phyloP scores from a whole-genome alignment of 2,888 invertebrate genomes.

The Drosophila pegasa region DNA sequence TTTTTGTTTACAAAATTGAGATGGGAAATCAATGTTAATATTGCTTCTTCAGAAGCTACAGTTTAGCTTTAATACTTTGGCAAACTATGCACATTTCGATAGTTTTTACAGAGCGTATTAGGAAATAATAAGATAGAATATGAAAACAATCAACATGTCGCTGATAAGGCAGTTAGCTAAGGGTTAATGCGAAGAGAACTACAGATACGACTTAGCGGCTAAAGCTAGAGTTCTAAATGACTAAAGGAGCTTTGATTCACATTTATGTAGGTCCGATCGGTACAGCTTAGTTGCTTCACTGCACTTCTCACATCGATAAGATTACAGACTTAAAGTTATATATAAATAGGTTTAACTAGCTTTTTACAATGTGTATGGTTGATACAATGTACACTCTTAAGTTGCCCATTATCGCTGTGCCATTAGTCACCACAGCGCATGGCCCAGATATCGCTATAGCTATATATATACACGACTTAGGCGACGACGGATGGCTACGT shows the following conservation, averaged over 20 bases:
- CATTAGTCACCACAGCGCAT: conserved; percentile 8
- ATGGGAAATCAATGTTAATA: conserved; percentile 35
- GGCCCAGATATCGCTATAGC: conserved; percentile 38
- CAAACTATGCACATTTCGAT: conserved; percentile 46
- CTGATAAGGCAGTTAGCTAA: conserved; percentile 71
- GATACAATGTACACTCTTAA: conserved; percentile 58
- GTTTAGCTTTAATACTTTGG: conserved; percentile 66
- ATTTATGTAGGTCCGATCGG: conserved; percentile 46
- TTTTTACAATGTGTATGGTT: conserved; percentile 59
- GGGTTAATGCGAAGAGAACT: conserved; percentile 51
- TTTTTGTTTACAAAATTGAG: conserved; percentile 37
- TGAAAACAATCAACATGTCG: conserved; percentile 46
- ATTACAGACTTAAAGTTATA: conserved; percentile 38
- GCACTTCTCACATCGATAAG: conserved; percentile 26
- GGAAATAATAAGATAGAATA: conserved; percentile 34
- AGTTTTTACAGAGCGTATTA: conserved; percentile 38
- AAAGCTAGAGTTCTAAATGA: conserved; percentile 60
- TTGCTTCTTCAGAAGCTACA: conserved; percentile 29
- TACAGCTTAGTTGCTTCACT: conserved; percentile 20
- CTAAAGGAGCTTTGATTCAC: conserved; percentile 79
- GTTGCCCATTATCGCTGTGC: conserved; percentile 46
- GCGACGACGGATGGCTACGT: conserved; percentile 69
- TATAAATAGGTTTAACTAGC: conserved; percentile 70
- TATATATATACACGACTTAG: conserved; percentile 26
- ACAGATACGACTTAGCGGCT: conserved; percentile 62